phyloP scores from a whole-genome alignment of 2,797 vertebrate genomes.

The Muscicapa comitata region DNA sequence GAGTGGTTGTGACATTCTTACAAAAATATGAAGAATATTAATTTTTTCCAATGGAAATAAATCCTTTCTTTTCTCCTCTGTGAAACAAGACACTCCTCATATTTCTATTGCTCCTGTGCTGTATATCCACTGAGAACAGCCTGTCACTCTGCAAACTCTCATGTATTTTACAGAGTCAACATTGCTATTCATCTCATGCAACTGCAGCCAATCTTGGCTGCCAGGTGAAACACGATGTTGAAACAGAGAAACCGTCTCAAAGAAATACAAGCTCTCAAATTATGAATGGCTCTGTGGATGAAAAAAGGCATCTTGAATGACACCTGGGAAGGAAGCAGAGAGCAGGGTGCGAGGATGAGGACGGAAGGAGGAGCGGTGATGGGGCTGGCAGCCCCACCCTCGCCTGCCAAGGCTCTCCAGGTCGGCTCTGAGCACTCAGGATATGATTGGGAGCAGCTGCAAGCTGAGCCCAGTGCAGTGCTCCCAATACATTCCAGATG shows the following conservation, averaged over 20 bases:
- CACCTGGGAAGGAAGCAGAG: constrained; percentile 24
- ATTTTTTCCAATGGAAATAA: background rate
- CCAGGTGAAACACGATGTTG: constrained; percentile 45
- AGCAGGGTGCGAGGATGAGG: background rate
- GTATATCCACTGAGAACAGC: background rate
- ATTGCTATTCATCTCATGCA: constrained; percentile 37
- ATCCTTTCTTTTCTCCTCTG: background rate
- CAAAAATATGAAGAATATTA: background rate
- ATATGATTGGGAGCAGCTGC: constrained; percentile 69
- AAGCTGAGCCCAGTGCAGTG: constrained; percentile 1
- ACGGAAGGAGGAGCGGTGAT: background rate
- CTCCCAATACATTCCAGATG: constrained; percentile 66
- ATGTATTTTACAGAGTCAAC: constrained; percentile 22
- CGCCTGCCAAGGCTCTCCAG: background rate
- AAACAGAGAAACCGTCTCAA: constrained; percentile 1
- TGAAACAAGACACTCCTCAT: background rate
- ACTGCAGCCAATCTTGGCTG: constrained; percentile 35
- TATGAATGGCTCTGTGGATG: constrained; percentile 6
- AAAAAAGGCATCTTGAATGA: constrained; percentile 44
- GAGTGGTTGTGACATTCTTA: background rate
- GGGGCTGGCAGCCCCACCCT: background rate
- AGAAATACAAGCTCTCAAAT: constrained; percentile 25
- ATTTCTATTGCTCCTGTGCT: background rate
- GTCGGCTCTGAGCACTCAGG: background rate
- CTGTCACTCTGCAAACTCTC: background rate